A percentile compares a stretch with the other conserved stretches of the same genome.
Evolutionary conservation across 2,113 vertebrate genomes (phyloP).

Genomic region (Nyctereutes procyonoides): DNA sequence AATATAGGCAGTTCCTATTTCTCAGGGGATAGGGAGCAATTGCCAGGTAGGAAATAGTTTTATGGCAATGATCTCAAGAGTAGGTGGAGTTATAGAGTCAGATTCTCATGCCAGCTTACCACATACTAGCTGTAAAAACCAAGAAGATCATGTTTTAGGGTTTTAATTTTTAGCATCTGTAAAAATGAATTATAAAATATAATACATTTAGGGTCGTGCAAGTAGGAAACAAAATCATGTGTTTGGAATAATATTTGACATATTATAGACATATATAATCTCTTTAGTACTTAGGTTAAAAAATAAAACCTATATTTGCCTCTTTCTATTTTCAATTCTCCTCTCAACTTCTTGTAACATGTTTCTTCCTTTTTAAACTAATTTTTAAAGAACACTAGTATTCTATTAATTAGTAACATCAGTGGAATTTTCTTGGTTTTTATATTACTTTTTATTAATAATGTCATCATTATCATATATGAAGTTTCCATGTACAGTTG

Average conservation of each 20-base stretch:
- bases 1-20: background rate
- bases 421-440: background rate
- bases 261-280: background rate
- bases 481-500: background rate
- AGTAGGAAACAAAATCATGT: background rate
- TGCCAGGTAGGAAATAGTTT: background rate
- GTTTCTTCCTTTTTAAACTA: background rate
- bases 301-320: background rate
- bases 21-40: background rate
- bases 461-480: background rate
- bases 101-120: background rate
- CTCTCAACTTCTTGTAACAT: background rate
- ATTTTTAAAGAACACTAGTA: background rate
- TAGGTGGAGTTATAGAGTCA: background rate
- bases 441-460: background rate
- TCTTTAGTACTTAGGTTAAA: background rate
- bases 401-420: background rate
- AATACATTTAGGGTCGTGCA: background rate
- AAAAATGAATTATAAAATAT: background rate
- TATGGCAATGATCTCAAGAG: background rate
- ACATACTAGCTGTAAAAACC: background rate
- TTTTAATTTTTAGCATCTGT: background rate
- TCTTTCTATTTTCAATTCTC: background rate
- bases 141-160: background rate
- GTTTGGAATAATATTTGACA: background rate